Evolutionary conservation across 2,888 invertebrate species (phyloP).

Genomic region (Crocallis elinguaria): DNA sequence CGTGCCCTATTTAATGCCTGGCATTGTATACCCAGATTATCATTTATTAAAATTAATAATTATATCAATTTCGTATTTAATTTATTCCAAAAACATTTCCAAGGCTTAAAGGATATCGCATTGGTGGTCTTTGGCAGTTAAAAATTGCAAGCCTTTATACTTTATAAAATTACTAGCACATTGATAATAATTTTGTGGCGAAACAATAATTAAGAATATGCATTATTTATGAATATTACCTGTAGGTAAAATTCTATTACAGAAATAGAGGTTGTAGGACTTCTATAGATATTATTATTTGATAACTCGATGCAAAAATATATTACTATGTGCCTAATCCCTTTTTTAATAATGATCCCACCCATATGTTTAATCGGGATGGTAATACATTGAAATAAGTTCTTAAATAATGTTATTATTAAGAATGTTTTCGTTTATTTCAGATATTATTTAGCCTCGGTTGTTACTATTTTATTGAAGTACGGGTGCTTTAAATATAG

Average conservation of each 20-base stretch:
- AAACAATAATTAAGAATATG: no score
- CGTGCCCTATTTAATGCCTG: not conserved
- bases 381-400: no score
- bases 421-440: conserved; percentile 53
- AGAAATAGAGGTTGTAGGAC: no score
- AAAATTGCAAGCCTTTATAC: no score
- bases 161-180: no score
- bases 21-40: not conserved
- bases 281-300: no score
- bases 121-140: not conserved
- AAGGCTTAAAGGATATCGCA: conserved; percentile 2
- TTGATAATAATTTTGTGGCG: no score
- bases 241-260: no score
- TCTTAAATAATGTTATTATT: no score
- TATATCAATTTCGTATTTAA: conserved; percentile 12
- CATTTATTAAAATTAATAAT: not conserved
- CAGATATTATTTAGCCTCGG: conserved; percentile 6
- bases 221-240: no score
- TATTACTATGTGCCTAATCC: not conserved
- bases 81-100: conserved; percentile 20
- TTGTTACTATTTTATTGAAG: conserved; percentile 29
- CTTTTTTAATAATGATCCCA: not conserved
- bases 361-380: not conserved
- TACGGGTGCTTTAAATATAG: conserved; percentile 43
- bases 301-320: no score